phyloP scores from a whole-genome alignment of 2,888 invertebrate genomes.

The Leucoptera coffeella region DNA sequence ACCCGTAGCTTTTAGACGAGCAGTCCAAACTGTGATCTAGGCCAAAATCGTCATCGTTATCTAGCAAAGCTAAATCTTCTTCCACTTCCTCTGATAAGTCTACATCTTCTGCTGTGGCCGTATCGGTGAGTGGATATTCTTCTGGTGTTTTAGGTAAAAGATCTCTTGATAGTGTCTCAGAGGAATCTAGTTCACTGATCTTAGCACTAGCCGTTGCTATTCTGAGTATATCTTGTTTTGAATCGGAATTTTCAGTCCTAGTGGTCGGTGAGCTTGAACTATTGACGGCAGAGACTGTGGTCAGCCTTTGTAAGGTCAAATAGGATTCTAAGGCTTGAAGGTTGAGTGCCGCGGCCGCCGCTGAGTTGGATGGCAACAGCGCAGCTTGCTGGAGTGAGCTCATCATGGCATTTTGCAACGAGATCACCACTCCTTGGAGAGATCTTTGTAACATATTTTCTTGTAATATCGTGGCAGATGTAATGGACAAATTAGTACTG shows the following conservation, averaged over 20 bases:
- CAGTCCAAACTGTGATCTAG: constrained; percentile 50
- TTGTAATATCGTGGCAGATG: constrained; percentile 55
- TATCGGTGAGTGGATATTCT: constrained; percentile 42
- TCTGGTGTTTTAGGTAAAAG: constrained; percentile 43
- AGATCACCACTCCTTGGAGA: constrained; percentile 72
- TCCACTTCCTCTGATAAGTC: constrained; percentile 67
- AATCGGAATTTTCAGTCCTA: constrained; percentile 27
- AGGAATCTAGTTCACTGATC: constrained; percentile 36
- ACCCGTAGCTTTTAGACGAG: constrained; percentile 33
- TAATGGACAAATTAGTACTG: constrained; percentile 43
- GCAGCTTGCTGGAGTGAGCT: constrained; percentile 80
- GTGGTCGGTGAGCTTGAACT: constrained; percentile 17
- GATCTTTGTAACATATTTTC: constrained; percentile 67
- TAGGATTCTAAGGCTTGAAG: constrained; percentile 83
- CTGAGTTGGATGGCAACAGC: constrained; percentile 72
- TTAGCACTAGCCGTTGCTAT: constrained; percentile 53
- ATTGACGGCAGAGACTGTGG: constrained; percentile 57
- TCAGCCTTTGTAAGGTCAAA: constrained; percentile 73
- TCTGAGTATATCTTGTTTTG: constrained; percentile 63
- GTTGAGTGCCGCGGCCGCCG: constrained; percentile 78
- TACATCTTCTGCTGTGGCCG: constrained; percentile 53
- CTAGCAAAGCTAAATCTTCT: constrained; percentile 68
- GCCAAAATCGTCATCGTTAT: constrained; percentile 67
- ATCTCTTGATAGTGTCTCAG: constrained; percentile 25
- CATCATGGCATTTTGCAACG: constrained; percentile 79